Conservation (phyloP, 2,797 vertebrate genomes). For the Staurois parvus region DNA sequence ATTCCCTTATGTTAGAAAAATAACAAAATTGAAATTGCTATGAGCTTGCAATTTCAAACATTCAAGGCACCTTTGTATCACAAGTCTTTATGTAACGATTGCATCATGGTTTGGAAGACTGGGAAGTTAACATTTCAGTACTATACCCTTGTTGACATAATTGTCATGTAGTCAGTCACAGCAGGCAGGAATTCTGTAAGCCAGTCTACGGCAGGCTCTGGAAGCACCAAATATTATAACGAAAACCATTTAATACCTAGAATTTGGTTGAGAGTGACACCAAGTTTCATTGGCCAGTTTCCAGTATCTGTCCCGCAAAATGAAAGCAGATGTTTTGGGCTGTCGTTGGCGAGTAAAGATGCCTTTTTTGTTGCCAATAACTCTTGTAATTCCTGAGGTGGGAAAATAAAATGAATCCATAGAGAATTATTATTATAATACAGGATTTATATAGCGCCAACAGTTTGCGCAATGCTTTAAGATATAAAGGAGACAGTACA, state of each 20-base stretch:
- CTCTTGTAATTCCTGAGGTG: conserved; percentile 77
- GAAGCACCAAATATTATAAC: neutral
- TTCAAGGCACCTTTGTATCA: conserved; percentile 20
- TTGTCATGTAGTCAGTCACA: neutral
- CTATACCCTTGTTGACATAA: neutral
- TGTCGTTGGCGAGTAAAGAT: conserved; percentile 93
- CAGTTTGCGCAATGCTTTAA: too few species aligned
- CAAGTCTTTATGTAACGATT: too few species aligned
- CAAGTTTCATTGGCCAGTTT: conserved; percentile 88
- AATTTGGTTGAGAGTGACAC: conserved; percentile 70
- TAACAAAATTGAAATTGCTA: neutral
- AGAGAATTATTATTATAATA: too few species aligned
- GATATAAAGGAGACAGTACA: too few species aligned
- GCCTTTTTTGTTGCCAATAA: conserved; percentile 93
- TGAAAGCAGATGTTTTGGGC: conserved; percentile 89
- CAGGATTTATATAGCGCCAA: too few species aligned
- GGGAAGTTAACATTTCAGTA: neutral
- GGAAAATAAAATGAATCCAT: neutral
- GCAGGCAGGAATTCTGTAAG: neutral
- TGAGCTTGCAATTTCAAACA: neutral
- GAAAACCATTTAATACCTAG: conserved; percentile 58
- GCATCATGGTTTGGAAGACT: neutral
- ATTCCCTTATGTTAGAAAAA: neutral
- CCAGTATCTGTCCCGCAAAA: conserved; percentile 93
- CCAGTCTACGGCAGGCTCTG: neutral